Conservation (phyloP, 2,888 invertebrate species). For the Cerceris rybyensis region DNA sequence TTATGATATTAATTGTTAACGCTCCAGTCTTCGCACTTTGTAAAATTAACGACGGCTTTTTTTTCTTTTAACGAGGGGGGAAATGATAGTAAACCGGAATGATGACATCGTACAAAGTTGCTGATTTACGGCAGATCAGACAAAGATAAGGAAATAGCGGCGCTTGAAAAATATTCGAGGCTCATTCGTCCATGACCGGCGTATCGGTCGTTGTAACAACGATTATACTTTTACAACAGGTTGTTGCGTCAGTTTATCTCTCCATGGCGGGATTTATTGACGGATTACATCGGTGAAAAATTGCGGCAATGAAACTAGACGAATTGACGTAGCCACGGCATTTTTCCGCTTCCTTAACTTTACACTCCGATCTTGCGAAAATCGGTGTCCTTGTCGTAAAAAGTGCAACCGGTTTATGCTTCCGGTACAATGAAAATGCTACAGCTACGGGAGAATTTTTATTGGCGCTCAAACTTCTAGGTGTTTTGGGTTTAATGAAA, state of each 20-base stretch:
- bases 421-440: too few species aligned
- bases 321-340: conserved; percentile 38
- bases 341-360: conserved; percentile 29
- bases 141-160: neutral
- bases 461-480: too few species aligned
- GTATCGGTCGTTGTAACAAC: conserved; percentile 21
- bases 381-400: conserved; percentile 31
- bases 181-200: too few species aligned
- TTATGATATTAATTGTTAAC: neutral
- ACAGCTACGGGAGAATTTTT: too few species aligned
- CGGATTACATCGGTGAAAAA: conserved; percentile 51
- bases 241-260: conserved; percentile 34
- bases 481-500: too few species aligned
- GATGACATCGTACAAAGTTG: conserved; percentile 3
- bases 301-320: conserved; percentile 38
- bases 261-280: conserved; percentile 44
- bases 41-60: neutral
- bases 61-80: neutral
- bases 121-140: conserved; percentile 7
- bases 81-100: neutral
- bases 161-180: too few species aligned
- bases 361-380: conserved; percentile 1
- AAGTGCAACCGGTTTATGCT: neutral
- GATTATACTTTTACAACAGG: conserved; percentile 22
- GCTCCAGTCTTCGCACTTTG: neutral